Percentiles rank a stretch among this genome's conserved stretches.
Conservation (phyloP, 2,888 invertebrate genomes). For the Leptura quadrifasciata region DNA sequence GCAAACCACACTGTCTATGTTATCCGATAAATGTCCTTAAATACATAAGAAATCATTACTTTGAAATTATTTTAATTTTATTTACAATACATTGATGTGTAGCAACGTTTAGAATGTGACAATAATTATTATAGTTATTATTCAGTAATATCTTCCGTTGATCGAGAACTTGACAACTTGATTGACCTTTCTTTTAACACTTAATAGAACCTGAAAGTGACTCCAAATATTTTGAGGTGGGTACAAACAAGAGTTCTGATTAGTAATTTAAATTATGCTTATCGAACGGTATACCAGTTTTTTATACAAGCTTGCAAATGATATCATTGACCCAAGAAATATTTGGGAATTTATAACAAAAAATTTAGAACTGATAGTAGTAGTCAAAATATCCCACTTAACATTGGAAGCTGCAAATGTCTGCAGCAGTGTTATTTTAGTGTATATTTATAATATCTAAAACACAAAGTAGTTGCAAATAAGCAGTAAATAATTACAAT, state of each 20-base stretch:
- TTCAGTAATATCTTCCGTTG: background rate
- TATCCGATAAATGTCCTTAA: too few species aligned
- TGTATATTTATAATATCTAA: too few species aligned
- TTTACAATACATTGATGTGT: background rate
- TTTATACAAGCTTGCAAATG: conserved; percentile 34
- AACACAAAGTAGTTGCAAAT: too few species aligned
- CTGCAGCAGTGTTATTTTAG: too few species aligned
- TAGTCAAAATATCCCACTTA: too few species aligned
- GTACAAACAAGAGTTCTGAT: conserved; percentile 41
- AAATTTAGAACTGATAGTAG: background rate
- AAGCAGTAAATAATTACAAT: too few species aligned
- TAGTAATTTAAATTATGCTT: conserved; percentile 31
- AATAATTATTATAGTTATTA: background rate
- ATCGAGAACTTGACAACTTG: conserved; percentile 18
- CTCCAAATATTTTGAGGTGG: conserved; percentile 34
- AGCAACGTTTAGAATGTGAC: background rate
- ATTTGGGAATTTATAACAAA: background rate
- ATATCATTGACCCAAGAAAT: conserved; percentile 43
- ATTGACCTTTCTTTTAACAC: conserved; percentile 35
- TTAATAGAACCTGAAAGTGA: conserved; percentile 24
- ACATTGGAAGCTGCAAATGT: too few species aligned
- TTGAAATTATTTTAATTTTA: too few species aligned
- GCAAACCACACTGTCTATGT: too few species aligned
- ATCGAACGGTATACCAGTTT: conserved; percentile 42
- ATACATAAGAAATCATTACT: too few species aligned